phyloP scores from a whole-genome alignment of 1,140 invertebrate genomes.

The Venturia canescens region DNA sequence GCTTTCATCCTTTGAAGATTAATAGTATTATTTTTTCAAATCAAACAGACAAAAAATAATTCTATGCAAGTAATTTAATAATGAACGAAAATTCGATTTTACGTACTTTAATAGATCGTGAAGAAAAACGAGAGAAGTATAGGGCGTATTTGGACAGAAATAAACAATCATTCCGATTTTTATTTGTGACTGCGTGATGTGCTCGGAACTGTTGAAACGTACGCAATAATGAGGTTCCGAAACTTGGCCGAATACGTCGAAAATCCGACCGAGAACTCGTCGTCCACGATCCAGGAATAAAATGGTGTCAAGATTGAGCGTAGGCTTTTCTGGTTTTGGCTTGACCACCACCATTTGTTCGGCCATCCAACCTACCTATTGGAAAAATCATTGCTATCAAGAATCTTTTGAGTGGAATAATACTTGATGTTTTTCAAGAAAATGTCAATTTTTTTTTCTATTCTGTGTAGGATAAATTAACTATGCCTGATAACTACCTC shows the following conservation, averaged over 20 bases:
- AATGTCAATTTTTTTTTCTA: slow-evolving; percentile 45
- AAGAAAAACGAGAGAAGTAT: slow-evolving; percentile 87
- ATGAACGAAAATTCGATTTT: too few relatives aligned
- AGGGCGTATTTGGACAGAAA: slow-evolving; percentile 85
- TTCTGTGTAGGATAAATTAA: slow-evolving; percentile 39
- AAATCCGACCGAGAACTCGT: slow-evolving; percentile 86
- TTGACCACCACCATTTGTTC: slow-evolving; percentile 71
- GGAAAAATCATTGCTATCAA: too few relatives aligned
- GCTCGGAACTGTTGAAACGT: slow-evolving; percentile 87
- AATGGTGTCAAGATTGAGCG: slow-evolving; percentile 90
- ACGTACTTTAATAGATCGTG: slow-evolving; percentile 83
- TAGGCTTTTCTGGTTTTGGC: slow-evolving; percentile 79
- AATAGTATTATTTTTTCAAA: slow-evolving; percentile 35
- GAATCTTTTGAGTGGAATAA: too few relatives aligned
- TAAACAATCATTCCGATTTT: slow-evolving; percentile 84
- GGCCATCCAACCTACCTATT: slow-evolving; percentile 71
- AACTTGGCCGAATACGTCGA: slow-evolving; percentile 93
- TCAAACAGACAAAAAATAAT: slow-evolving; percentile 11
- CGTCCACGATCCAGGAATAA: slow-evolving; percentile 87
- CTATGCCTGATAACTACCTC: slow-evolving; percentile 75
- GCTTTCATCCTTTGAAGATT: slow-evolving; percentile 81
- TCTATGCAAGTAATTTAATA: not conserved
- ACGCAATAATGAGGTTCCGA: slow-evolving; percentile 88
- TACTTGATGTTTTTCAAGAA: slow-evolving; percentile 26
- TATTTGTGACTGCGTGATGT: slow-evolving; percentile 83